Evolutionary conservation across 92 coral and sea anemone genomes (phyloP).

Genomic region (Paramuricea clavata): DNA sequence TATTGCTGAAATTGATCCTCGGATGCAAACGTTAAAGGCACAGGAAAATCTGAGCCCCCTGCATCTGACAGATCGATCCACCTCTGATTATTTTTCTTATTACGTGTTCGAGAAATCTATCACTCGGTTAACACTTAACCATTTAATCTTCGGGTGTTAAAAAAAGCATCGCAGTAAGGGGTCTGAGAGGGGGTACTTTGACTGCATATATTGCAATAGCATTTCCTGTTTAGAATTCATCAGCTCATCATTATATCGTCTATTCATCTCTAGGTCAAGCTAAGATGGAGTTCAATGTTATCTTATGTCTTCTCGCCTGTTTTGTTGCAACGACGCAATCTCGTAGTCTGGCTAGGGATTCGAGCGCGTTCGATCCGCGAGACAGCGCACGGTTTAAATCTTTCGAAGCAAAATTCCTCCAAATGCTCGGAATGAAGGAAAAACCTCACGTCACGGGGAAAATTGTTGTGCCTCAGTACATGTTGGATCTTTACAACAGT

Average conservation of each 20-base stretch:
- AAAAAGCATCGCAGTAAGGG: conserved; percentile 47
- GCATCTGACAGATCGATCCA: background rate
- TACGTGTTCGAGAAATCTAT: conserved; percentile 34
- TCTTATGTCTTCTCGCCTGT: background rate
- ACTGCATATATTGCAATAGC: conserved; percentile 21
- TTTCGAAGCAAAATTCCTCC: conserved; percentile 75
- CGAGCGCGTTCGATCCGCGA: background rate
- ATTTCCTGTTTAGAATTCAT: conserved; percentile 28
- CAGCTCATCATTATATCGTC: conserved; percentile 38
- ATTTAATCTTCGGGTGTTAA: conserved; percentile 23
- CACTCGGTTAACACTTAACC: conserved; percentile 42
- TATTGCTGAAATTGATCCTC: too few relatives aligned
- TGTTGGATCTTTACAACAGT: conserved; percentile 85
- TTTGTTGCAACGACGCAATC: background rate
- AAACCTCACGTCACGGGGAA: conserved; percentile 75
- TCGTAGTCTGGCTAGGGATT: conserved; percentile 3
- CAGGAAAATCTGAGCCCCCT: too few relatives aligned
- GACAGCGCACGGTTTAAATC: conserved; percentile 71
- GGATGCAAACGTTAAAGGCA: too few relatives aligned
- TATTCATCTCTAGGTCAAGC: conserved; percentile 47
- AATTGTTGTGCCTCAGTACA: conserved; percentile 74
- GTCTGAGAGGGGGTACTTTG: conserved; percentile 37
- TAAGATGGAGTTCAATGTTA: conserved; percentile 24
- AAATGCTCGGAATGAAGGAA: conserved; percentile 77
- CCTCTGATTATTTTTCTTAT: background rate